Evolutionary conservation across 1,140 invertebrate genomes (phyloP).

Genomic region (Coenobita brevimanus): DNA sequence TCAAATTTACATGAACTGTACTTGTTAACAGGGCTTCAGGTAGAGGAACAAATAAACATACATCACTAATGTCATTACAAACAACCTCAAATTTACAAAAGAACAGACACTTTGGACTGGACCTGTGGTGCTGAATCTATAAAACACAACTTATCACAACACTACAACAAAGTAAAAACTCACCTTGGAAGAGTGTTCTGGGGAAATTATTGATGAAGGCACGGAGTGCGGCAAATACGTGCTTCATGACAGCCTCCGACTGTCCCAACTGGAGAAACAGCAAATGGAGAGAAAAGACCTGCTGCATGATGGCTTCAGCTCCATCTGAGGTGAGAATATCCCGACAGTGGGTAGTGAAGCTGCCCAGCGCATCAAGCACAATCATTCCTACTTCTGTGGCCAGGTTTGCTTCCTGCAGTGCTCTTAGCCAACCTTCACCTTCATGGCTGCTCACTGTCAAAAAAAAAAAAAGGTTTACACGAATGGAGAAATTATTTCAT

Average conservation of each 20-base stretch:
- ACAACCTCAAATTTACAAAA: too few species aligned
- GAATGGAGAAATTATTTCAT: too few species aligned
- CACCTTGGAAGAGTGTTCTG: slow-evolving; percentile 85
- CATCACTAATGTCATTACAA: slow-evolving; percentile 1
- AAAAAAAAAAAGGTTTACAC: too few species aligned
- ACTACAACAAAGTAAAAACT: slow-evolving; percentile 31
- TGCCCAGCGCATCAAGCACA: slow-evolving; percentile 87
- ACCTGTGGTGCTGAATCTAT: neutral
- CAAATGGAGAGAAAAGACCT: slow-evolving; percentile 85
- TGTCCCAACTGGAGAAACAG: slow-evolving; percentile 90
- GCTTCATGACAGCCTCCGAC: slow-evolving; percentile 90
- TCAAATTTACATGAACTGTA: neutral
- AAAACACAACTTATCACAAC: neutral
- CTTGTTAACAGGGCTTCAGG: neutral
- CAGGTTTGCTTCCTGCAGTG: slow-evolving; percentile 88
- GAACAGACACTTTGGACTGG: too few species aligned
- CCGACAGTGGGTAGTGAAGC: slow-evolving; percentile 88
- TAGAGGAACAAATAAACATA: neutral
- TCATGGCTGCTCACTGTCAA: slow-evolving; percentile 71
- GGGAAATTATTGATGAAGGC: slow-evolving; percentile 94
- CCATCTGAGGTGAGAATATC: slow-evolving; percentile 79
- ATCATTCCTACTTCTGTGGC: slow-evolving; percentile 92
- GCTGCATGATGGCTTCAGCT: slow-evolving; percentile 85
- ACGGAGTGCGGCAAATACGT: slow-evolving; percentile 91
- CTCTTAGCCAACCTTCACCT: slow-evolving; percentile 75